These are phyloP conservation scores for Copsychus sechellarum DNA, from an alignment of 2,113 vertebrate species.

Conservation along the genomic window DNA sequence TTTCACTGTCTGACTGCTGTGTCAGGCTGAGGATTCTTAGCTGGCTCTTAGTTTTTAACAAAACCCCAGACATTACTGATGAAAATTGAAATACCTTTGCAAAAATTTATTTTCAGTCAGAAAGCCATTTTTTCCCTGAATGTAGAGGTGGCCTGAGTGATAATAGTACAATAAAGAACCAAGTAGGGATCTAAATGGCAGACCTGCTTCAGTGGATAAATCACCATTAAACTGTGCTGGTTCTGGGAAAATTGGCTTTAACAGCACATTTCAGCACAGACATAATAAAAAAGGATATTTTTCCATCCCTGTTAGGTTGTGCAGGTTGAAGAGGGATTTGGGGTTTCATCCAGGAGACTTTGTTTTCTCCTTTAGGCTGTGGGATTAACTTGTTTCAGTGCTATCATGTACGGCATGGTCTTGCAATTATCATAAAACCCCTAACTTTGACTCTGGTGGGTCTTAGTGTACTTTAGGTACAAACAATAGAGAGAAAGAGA, in stretches of 20 bases:
- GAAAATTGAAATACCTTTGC: background rate
- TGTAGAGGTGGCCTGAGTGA: background rate
- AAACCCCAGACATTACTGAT: background rate
- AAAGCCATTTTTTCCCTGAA: background rate
- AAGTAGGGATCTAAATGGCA: background rate
- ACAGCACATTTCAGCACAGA: conserved; percentile 10
- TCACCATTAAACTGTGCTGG: background rate
- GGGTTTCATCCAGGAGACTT: background rate
- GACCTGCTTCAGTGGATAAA: background rate
- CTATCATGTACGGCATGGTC: background rate
- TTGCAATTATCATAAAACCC: background rate
- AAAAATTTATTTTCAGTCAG: background rate
- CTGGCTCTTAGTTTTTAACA: background rate
- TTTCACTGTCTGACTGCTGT: background rate
- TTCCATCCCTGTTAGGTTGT: background rate
- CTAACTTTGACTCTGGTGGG: background rate
- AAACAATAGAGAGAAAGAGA: background rate
- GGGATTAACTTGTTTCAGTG: background rate
- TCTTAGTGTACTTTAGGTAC: background rate
- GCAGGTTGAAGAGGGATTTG: background rate
- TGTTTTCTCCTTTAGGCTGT: background rate
- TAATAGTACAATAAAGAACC: background rate
- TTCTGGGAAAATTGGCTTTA: conserved; percentile 35
- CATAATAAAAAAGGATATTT: background rate
- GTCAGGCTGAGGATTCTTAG: background rate